A percentile compares a stretch with the other conserved stretches of the same genome.
These are phyloP conservation scores for Myotis planiceps DNA, from an alignment of 2,797 vertebrate genomes.

Conservation along the genomic window DNA sequence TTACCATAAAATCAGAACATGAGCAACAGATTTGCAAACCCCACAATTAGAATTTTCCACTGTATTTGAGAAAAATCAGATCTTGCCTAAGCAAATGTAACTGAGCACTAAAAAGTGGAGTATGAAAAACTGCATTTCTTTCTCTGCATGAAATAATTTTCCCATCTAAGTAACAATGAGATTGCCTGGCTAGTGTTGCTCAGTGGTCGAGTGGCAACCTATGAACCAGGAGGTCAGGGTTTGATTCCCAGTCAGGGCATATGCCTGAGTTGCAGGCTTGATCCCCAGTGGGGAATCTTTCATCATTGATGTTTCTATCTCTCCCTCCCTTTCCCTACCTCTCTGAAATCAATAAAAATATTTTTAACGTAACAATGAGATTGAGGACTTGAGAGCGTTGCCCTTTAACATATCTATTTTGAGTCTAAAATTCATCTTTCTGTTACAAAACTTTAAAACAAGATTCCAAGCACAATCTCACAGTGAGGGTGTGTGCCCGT, in stretches of 20 bases:
- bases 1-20: neutral
- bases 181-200: neutral
- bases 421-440: neutral
- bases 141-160: neutral
- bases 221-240: too few species aligned
- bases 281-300: too few species aligned
- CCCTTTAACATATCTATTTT: neutral
- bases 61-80: slow-evolving; percentile 4
- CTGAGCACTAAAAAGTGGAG: neutral
- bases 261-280: too few species aligned
- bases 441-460: neutral
- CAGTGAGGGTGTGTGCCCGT: neutral
- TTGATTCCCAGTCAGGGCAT: too few species aligned
- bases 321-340: too few species aligned
- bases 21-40: neutral
- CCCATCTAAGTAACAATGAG: neutral
- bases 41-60: neutral
- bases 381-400: neutral
- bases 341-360: too few species aligned
- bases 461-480: neutral
- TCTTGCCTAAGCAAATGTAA: neutral
- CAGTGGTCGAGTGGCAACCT: too few species aligned
- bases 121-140: neutral
- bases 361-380: neutral
- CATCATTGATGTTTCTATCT: too few species aligned